These are phyloP conservation scores for Osmerus mordax DNA, from an alignment of 2,113 vertebrate species.

Conservation along the genomic window DNA sequence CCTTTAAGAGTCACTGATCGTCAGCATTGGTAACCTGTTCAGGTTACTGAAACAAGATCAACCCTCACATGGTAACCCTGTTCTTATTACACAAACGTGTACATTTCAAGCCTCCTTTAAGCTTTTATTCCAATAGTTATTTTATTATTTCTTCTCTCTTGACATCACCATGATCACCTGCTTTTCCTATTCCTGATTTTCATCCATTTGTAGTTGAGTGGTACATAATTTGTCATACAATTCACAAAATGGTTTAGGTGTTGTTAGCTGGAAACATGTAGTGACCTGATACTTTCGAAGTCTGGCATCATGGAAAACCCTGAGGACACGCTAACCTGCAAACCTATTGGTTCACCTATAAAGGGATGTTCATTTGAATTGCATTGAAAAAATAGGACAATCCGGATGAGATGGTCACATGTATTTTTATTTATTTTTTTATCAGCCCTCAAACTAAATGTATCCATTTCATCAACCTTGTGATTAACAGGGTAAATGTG, in stretches of 20 bases:
- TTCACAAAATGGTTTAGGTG: background rate
- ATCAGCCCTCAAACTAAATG: too few relatives aligned
- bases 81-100: constrained; percentile 46
- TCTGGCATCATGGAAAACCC: constrained; percentile 49
- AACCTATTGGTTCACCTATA: background rate
- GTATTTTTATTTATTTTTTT: too few relatives aligned
- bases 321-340: constrained; percentile 9
- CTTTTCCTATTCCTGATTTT: background rate
- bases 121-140: constrained; percentile 14
- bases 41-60: constrained; percentile 35
- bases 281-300: constrained; percentile 28
- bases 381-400: background rate
- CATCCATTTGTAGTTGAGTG: background rate
- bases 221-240: background rate
- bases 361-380: background rate
- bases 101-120: constrained; percentile 48
- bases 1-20: constrained; percentile 21
- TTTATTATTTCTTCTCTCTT: background rate
- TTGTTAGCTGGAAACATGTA: background rate
- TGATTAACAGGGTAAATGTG: too few relatives aligned
- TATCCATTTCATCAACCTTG: too few relatives aligned
- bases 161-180: background rate
- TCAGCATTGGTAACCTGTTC: constrained; percentile 34
- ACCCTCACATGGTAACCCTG: constrained; percentile 8
- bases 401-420: background rate